Evolutionary conservation across 2,888 invertebrate genomes (phyloP).

Genomic region (Phania funesta): DNA sequence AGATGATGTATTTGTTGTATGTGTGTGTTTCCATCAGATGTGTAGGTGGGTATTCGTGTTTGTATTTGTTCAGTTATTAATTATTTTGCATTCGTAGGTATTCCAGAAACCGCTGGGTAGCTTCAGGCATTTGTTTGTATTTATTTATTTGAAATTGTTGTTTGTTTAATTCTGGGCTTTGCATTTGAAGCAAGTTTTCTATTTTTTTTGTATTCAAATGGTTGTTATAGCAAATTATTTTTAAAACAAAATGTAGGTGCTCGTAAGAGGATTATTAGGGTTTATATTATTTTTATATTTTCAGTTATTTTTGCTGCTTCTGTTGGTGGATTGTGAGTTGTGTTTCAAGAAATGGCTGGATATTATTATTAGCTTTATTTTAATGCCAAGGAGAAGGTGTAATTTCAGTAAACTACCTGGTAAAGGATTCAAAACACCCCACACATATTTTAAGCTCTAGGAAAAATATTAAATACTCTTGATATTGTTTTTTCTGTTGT

Average conservation of each 20-base stretch:
- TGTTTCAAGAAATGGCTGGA: conserved; percentile 2
- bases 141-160: conserved; percentile 19
- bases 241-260: conserved; percentile 31
- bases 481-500: neutral
- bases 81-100: conserved; percentile 52
- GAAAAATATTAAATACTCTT: conserved; percentile 27
- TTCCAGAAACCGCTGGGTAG: neutral
- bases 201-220: neutral
- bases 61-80: conserved; percentile 45
- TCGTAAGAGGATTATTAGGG: conserved; percentile 63
- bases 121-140: conserved; percentile 6
- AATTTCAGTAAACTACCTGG: conserved; percentile 21
- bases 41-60: neutral
- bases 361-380: neutral
- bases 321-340: neutral
- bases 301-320: neutral
- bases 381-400: conserved; percentile 6
- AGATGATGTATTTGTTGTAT: neutral
- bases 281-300: conserved; percentile 48
- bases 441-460: conserved; percentile 22
- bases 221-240: neutral
- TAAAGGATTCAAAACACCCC: conserved; percentile 22
- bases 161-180: neutral
- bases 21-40: neutral
- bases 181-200: neutral